These are phyloP conservation scores for Brenthis daphne DNA, from an alignment of 2,888 invertebrate species.

Conservation along the genomic window DNA sequence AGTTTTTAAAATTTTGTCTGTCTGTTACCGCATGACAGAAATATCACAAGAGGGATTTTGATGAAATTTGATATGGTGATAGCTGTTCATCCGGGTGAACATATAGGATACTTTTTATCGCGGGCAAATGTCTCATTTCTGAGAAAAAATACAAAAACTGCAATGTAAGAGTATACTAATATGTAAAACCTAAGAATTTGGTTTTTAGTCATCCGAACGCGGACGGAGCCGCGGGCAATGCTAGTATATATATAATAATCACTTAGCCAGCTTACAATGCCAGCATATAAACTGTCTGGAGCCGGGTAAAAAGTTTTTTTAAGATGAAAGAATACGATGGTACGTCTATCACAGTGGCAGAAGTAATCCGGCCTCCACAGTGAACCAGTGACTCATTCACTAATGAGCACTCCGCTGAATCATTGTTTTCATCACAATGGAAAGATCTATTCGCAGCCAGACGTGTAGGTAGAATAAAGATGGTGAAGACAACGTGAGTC, in stretches of 20 bases:
- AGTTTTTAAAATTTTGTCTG: no score
- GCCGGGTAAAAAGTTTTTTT: conserved; percentile 32
- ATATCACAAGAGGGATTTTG: no score
- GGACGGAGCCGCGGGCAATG: no score
- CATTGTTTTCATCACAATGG: conserved; percentile 66
- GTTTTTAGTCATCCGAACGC: no score
- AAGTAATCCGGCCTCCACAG: conserved; percentile 42
- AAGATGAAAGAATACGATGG: conserved; percentile 32
- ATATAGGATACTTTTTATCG: no score
- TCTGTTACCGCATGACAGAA: no score
- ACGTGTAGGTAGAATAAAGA: conserved; percentile 35
- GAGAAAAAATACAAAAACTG: no score
- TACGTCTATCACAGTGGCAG: conserved; percentile 28
- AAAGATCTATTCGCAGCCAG: conserved; percentile 51
- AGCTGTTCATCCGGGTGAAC: no score
- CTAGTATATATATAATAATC: neutral
- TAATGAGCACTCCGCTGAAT: conserved; percentile 61
- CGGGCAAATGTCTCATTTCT: no score
- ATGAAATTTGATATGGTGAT: no score
- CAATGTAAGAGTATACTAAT: no score
- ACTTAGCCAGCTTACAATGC: conserved; percentile 18
- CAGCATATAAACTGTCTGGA: conserved; percentile 18
- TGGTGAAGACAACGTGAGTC: conserved; percentile 24
- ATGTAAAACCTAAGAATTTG: no score
- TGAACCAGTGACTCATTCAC: conserved; percentile 56